Conservation (phyloP, 2,888 invertebrate species). For the Macaria notata region DNA sequence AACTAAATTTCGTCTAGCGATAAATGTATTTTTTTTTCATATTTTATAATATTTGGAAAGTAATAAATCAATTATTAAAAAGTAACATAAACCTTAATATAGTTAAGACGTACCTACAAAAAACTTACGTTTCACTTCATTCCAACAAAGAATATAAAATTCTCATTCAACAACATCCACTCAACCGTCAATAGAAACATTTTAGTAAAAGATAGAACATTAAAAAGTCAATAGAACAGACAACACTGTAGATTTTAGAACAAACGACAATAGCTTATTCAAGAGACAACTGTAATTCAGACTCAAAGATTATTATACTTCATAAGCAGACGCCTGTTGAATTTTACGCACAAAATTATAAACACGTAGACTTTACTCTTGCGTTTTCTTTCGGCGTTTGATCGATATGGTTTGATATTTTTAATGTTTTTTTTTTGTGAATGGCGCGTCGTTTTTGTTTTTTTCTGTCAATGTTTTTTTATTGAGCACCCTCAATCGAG, state of each 20-base stretch:
- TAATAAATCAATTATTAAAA: too few species aligned
- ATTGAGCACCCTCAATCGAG: slow-evolving; percentile 13
- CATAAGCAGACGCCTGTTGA: slow-evolving; percentile 68
- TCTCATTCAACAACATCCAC: slow-evolving; percentile 29
- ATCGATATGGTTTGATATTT: background rate
- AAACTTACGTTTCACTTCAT: slow-evolving; percentile 45
- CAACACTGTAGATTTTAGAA: slow-evolving; percentile 51
- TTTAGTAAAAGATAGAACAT: slow-evolving; percentile 32
- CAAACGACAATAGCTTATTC: slow-evolving; percentile 54
- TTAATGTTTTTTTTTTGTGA: slow-evolving; percentile 29
- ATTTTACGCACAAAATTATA: slow-evolving; percentile 53
- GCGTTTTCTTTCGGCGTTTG: slow-evolving; percentile 43
- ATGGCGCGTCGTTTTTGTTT: slow-evolving; percentile 43
- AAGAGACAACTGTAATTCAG: slow-evolving; percentile 54
- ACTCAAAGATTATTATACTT: slow-evolving; percentile 45
- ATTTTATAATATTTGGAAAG: too few species aligned
- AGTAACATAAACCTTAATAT: too few species aligned
- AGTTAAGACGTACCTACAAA: too few species aligned
- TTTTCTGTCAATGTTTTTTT: slow-evolving; percentile 43
- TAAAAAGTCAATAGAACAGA: slow-evolving; percentile 45
- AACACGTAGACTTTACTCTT: slow-evolving; percentile 37
- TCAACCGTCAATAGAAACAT: slow-evolving; percentile 46
- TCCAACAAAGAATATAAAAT: slow-evolving; percentile 25
- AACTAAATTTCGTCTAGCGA: too few species aligned
- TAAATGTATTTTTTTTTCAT: too few species aligned